phyloP scores from a whole-genome alignment of 1,140 invertebrate genomes.

The Drosophila teissieri region DNA sequence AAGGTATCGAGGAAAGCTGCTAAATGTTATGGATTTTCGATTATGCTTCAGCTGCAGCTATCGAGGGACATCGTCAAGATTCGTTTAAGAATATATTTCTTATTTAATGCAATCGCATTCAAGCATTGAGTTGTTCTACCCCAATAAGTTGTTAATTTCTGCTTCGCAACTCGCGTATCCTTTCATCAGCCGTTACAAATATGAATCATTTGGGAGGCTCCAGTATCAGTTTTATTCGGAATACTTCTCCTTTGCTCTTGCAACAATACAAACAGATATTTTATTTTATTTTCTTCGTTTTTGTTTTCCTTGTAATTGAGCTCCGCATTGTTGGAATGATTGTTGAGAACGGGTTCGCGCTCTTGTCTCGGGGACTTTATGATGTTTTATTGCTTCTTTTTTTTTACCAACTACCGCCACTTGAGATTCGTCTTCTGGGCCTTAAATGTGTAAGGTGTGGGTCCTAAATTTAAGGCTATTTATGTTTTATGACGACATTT shows the following conservation, averaged over 20 bases:
- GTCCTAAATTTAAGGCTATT: neutral
- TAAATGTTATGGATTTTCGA: conserved; percentile 4
- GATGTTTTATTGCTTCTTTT: conserved; percentile 29
- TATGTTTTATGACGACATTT: no score
- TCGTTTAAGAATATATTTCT: neutral
- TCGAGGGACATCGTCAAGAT: no score
- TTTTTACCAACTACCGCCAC: conserved; percentile 20
- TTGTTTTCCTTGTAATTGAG: conserved; percentile 18
- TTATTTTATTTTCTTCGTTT: conserved; percentile 1
- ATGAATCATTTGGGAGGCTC: conserved; percentile 6
- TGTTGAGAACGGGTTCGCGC: conserved; percentile 8
- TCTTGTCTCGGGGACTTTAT: conserved; percentile 14
- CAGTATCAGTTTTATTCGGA: no score
- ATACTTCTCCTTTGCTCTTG: neutral
- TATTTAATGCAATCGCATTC: no score
- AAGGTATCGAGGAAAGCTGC: neutral
- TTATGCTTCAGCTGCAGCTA: no score
- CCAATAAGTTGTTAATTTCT: neutral
- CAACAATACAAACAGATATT: conserved; percentile 17
- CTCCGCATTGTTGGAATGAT: conserved; percentile 10
- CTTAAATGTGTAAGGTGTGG: neutral
- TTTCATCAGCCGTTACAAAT: conserved; percentile 5
- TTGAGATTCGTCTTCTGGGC: conserved; percentile 13
- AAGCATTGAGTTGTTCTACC: no score
- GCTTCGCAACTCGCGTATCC: neutral